phyloP scores from a whole-genome alignment of 2,113 vertebrate genomes.

The Antidorcas marsupialis region DNA sequence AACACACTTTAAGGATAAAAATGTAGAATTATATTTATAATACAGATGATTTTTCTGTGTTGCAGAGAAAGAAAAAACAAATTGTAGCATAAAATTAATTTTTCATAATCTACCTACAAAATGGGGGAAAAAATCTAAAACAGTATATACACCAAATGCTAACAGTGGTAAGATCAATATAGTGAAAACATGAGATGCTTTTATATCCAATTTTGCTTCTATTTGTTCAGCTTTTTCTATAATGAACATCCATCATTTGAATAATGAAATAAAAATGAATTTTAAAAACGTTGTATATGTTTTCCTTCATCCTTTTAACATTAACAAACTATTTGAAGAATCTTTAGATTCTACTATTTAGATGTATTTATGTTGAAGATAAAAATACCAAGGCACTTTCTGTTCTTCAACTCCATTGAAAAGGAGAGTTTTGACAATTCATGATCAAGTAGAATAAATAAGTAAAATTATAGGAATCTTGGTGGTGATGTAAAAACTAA shows the following conservation, averaged over 20 bases:
- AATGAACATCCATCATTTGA: not conserved
- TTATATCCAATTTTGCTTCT: slow-evolving; percentile 1
- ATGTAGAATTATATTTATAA: not conserved
- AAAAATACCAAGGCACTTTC: not conserved
- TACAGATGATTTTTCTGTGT: not conserved
- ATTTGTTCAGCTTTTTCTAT: not conserved
- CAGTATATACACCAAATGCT: not conserved
- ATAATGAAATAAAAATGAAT: not conserved
- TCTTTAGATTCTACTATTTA: not conserved
- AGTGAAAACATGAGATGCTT: not conserved
- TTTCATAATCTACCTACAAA: not conserved
- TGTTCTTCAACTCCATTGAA: not conserved
- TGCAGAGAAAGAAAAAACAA: not conserved
- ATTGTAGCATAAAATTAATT: not conserved
- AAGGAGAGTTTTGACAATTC: not conserved
- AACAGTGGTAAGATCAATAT: not conserved
- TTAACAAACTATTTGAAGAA: not conserved
- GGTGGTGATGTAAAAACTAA: not conserved
- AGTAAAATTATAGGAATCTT: not conserved
- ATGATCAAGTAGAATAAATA: not conserved
- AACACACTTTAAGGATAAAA: not conserved
- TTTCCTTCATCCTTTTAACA: not conserved
- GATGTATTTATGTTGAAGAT: not conserved
- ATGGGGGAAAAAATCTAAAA: not conserved
- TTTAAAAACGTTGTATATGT: not conserved